Conservation (phyloP, 2,888 invertebrate genomes). For the Drosophila anomelani region DNA sequence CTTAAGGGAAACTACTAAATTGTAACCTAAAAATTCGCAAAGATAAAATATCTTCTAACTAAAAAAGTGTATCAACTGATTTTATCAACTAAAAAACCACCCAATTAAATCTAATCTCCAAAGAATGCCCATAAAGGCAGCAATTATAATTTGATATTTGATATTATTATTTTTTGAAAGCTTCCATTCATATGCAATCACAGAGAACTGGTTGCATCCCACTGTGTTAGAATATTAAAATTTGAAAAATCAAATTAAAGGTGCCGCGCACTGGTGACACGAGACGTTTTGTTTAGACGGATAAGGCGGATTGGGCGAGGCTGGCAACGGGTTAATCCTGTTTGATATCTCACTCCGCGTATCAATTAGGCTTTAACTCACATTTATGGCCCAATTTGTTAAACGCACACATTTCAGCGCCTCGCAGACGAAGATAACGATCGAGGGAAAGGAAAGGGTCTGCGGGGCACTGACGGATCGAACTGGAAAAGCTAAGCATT, state of each 20-base stretch:
- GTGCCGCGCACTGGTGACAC: slow-evolving; percentile 43
- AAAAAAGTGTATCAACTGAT: background rate
- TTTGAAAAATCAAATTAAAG: slow-evolving; percentile 39
- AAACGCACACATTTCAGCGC: slow-evolving; percentile 61
- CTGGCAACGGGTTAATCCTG: slow-evolving; percentile 42
- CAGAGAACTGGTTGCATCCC: slow-evolving; percentile 11
- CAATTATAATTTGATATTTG: slow-evolving; percentile 6
- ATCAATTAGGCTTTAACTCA: slow-evolving; percentile 57
- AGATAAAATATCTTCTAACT: too few relatives aligned
- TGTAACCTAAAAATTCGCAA: too few relatives aligned
- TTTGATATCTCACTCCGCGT: slow-evolving; percentile 44
- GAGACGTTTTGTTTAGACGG: slow-evolving; percentile 43
- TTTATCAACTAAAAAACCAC: background rate
- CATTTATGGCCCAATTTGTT: slow-evolving; percentile 71
- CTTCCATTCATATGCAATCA: background rate
- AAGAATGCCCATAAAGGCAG: slow-evolving; percentile 4
- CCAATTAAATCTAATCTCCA: slow-evolving; percentile 1
- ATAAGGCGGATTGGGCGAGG: slow-evolving; percentile 30
- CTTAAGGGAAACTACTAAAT: too few relatives aligned
- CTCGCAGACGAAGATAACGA: slow-evolving; percentile 21
- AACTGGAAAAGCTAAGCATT: slow-evolving; percentile 50
- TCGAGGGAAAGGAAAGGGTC: slow-evolving; percentile 19
- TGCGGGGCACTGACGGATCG: slow-evolving; percentile 13
- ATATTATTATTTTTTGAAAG: slow-evolving; percentile 5
- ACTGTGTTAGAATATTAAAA: slow-evolving; percentile 35